Base-by-base conservation (phyloP, 2,113 vertebrate species). In the Elanus axillaris region DNA sequence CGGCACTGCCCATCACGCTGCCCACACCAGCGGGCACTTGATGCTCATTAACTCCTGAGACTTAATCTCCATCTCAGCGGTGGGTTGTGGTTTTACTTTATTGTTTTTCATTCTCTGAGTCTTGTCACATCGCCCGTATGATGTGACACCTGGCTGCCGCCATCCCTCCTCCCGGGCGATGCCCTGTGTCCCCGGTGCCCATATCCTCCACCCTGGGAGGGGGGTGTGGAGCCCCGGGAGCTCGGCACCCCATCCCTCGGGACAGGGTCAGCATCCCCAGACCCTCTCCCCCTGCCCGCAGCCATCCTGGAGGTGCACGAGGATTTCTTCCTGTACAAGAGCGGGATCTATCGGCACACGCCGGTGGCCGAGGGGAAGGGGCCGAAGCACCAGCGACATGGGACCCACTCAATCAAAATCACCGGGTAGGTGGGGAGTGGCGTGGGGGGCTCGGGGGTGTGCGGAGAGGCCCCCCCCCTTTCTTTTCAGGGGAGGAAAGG, bases 221-320 rank as follows among this genome's bases (percentile, higher is more conserved):
- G 43, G 34, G 40, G 15, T 0, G 1, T 7, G 26, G 64, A 29
- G 21, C 59, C 21, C 21, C 0, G 1, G 42, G 29, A 34, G 25
- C 56, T n/a, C 2, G 11, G 47, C 4, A 5, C 7, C 42, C 31
- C 7, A 1, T 38, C 21, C 60, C 31, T 11, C 0, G 27, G 84
- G 48, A 31, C 59, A 5, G 6, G 1, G 14, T 6, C 66, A 0
- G 11, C 2, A 11, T 60, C 50, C 75, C 56, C 89, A 86, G 6
- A 9, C 7, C 59, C 34, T 74, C 3, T 60, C 36, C 22, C 23
- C 26, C 4, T n/a, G 26, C 66, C 87, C 27, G 8, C 98, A 99
- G 99, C 99, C 56, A 99, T 99, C 95, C 98, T 99, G 99, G 99
- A 99, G 92, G 99, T 99, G 62, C 99, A 99, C 1, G 99, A 99